These are phyloP conservation scores for Caenorhabditis brenneri DNA, from an alignment of 1,140 invertebrate genomes.

Conservation along the genomic window DNA sequence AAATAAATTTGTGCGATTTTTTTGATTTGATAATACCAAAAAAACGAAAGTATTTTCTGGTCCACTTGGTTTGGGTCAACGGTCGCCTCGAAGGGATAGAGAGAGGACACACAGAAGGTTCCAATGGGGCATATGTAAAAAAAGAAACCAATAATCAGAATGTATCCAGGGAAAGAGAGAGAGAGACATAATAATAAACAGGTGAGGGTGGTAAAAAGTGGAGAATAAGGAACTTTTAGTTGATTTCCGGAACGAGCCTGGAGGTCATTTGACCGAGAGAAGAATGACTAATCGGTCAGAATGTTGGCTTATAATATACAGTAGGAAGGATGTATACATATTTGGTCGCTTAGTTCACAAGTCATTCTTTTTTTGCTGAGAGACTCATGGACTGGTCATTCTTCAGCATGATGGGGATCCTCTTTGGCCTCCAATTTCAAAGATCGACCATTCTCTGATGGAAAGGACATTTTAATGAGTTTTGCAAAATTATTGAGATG, in stretches of 20 bases:
- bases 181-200: neutral
- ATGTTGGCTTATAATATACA: neutral
- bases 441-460: too few relatives aligned
- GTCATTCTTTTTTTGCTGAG: too few relatives aligned
- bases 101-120: neutral
- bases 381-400: too few relatives aligned
- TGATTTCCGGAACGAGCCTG: neutral
- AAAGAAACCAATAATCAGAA: neutral
- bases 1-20: too few relatives aligned
- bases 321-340: neutral
- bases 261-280: slow-evolving; percentile 15
- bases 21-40: neutral
- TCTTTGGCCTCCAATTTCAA: too few relatives aligned
- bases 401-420: neutral
- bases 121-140: neutral
- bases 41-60: neutral
- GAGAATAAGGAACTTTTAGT: slow-evolving; percentile 12
- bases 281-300: neutral
- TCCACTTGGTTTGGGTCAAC: slow-evolving; percentile 12
- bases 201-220: neutral
- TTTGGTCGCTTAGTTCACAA: neutral
- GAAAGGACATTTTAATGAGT: too few relatives aligned
- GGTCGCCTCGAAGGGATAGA: neutral
- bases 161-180: neutral
- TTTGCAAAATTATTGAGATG: too few relatives aligned